Conservation (phyloP, 2,113 vertebrate genomes). For the Urocitellus parryii region DNA sequence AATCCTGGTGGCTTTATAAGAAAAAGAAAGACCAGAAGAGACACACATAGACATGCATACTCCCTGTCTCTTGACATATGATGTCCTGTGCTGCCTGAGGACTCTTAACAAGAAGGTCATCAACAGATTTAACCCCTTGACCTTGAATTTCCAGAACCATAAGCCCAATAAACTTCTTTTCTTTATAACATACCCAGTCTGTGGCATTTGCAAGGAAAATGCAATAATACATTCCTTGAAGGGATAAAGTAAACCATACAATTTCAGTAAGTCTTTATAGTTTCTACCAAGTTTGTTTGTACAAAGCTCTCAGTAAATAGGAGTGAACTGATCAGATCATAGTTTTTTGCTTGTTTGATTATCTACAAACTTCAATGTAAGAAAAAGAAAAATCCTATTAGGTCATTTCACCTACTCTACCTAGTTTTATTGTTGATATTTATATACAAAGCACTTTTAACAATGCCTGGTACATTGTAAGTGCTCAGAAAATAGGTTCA, state of each 20-base stretch:
- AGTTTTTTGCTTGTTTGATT: slow-evolving; percentile 31
- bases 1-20: not conserved
- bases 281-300: not conserved
- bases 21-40: not conserved
- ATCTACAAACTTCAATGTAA: not conserved
- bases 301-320: not conserved
- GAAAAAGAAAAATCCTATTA: not conserved
- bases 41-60: not conserved
- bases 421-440: not conserved
- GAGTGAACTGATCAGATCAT: not conserved
- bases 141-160: not conserved
- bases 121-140: not conserved
- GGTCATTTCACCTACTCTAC: not conserved
- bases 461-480: not conserved
- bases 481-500: not conserved
- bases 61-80: not conserved
- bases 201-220: not conserved
- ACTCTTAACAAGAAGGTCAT: not conserved
- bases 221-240: not conserved
- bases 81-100: not conserved
- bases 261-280: not conserved
- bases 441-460: not conserved
- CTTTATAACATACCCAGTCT: not conserved
- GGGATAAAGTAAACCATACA: slow-evolving; percentile 3
- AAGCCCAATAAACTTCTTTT: not conserved